Conservation (phyloP, 2,888 invertebrate genomes). For the Heliconius ismenius region DNA sequence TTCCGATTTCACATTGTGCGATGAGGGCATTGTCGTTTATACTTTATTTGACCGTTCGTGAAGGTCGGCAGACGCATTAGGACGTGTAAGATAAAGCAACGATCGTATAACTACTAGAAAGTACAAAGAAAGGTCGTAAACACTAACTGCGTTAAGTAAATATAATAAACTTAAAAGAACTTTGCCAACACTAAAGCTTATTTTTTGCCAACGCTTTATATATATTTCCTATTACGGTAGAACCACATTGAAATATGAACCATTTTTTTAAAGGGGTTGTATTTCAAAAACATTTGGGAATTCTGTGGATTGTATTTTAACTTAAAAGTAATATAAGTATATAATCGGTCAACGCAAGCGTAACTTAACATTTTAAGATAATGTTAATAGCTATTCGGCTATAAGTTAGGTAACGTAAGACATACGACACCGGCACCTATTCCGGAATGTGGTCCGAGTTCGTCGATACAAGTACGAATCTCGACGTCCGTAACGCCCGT, state of each 20-base stretch:
- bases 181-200: conserved; percentile 28
- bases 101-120: conserved; percentile 43
- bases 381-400: neutral
- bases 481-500: conserved; percentile 64
- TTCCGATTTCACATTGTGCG: conserved; percentile 35
- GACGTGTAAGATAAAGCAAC: conserved; percentile 42
- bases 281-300: neutral
- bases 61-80: conserved; percentile 66
- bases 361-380: neutral
- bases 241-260: neutral
- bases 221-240: neutral
- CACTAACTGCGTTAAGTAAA: conserved; percentile 32
- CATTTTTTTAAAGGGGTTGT: neutral
- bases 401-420: neutral
- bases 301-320: neutral
- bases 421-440: neutral
- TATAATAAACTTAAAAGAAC: conserved; percentile 33
- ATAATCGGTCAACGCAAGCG: no score
- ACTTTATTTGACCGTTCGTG: conserved; percentile 55
- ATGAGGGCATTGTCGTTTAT: conserved; percentile 41
- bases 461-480: conserved; percentile 54
- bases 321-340: neutral
- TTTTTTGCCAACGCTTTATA: neutral
- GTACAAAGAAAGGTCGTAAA: conserved; percentile 45
- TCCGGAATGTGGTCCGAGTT: conserved; percentile 41